Evolutionary conservation across 2,888 invertebrate species (phyloP).

Genomic region (Zygogramma bicolorata): DNA sequence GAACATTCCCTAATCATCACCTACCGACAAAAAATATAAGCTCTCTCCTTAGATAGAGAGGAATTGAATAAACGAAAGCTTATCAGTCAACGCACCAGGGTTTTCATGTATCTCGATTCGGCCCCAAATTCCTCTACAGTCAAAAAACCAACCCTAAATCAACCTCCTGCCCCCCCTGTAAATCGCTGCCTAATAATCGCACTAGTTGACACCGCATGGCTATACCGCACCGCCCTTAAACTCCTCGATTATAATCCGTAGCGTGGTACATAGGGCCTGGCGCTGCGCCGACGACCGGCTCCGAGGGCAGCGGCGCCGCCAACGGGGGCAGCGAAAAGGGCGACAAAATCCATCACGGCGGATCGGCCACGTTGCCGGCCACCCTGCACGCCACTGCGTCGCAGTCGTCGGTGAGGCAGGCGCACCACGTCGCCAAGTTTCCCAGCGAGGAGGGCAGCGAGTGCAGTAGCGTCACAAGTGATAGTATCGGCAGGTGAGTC

Average conservation of each 20-base stretch:
- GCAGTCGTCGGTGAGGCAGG: slow-evolving; percentile 65
- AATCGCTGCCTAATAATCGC: slow-evolving; percentile 29
- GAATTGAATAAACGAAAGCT: no score
- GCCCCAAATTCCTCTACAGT: no score
- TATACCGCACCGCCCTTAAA: slow-evolving; percentile 46
- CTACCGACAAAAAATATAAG: no score
- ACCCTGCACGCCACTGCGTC: slow-evolving; percentile 69
- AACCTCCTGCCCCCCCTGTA: no score
- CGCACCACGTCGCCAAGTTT: slow-evolving; percentile 71
- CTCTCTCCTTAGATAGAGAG: no score
- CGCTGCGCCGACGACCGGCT: slow-evolving; percentile 58
- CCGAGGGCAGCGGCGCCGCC: slow-evolving; percentile 59
- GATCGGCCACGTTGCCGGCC: slow-evolving; percentile 77
- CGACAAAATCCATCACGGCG: slow-evolving; percentile 67
- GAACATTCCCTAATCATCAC: no score
- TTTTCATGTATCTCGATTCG: no score
- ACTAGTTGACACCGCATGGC: slow-evolving; percentile 47
- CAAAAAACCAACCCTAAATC: no score
- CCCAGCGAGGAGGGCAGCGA: slow-evolving; percentile 87
- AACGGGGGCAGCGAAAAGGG: slow-evolving; percentile 68
- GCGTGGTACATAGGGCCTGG: slow-evolving; percentile 69
- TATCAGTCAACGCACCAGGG: no score
- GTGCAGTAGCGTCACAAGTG: slow-evolving; percentile 89
- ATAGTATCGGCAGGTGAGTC: slow-evolving; percentile 77
- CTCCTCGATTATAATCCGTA: slow-evolving; percentile 54